These are phyloP conservation scores for Delphinapterus leucas DNA, from an alignment of 2,113 vertebrate species.

Conservation along the genomic window DNA sequence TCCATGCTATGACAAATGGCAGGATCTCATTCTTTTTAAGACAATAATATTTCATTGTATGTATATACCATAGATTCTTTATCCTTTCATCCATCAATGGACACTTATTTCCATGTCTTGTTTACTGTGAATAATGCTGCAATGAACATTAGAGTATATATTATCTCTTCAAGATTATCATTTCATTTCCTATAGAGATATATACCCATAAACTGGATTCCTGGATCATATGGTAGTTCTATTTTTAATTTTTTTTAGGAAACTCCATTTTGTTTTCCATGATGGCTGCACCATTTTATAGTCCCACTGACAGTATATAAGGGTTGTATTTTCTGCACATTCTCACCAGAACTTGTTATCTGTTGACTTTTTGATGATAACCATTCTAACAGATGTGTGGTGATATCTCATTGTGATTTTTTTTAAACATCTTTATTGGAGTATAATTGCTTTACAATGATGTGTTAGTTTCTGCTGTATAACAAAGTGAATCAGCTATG, in stretches of 20 bases:
- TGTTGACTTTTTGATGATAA: neutral
- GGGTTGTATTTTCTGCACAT: neutral
- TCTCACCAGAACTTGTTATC: neutral
- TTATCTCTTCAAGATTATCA: neutral
- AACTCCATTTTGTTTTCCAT: neutral
- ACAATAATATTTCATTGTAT: neutral
- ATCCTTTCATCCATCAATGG: neutral
- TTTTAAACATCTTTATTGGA: too few species aligned
- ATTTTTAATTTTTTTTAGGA: neutral
- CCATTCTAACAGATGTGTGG: neutral
- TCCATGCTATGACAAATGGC: neutral
- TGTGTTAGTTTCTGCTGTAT: too few species aligned
- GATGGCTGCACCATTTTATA: neutral
- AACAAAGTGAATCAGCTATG: too few species aligned
- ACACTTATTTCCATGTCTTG: neutral
- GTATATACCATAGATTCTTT: neutral
- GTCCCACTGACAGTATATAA: neutral
- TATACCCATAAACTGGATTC: neutral
- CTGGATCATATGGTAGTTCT: neutral
- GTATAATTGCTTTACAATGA: too few species aligned
- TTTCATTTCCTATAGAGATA: neutral
- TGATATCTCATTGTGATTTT: neutral
- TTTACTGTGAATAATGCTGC: neutral
- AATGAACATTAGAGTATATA: neutral
- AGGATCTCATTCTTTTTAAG: neutral